Evolutionary conservation across 2,888 invertebrate genomes (phyloP).

Genomic region (Panzeria rudis): DNA sequence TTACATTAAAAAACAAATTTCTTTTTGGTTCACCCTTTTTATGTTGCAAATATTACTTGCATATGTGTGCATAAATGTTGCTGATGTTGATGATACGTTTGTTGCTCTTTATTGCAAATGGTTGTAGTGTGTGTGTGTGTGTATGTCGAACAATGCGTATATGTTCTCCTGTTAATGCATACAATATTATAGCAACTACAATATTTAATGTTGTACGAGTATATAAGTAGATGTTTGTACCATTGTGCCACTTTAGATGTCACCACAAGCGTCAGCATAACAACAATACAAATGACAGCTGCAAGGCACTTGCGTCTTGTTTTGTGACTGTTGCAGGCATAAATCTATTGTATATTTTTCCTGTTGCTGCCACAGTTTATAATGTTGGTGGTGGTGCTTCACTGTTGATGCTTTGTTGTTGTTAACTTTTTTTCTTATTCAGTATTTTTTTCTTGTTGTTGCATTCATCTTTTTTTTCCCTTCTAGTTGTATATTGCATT

Average conservation of each 20-base stretch:
- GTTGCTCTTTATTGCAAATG: slow-evolving; percentile 54
- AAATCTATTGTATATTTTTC: slow-evolving; percentile 64
- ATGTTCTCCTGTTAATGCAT: slow-evolving; percentile 20
- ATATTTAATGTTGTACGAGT: neutral
- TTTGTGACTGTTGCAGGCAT: slow-evolving; percentile 70
- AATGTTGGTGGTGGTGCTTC: slow-evolving; percentile 54
- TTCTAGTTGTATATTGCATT: slow-evolving; percentile 13
- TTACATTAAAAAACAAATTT: neutral
- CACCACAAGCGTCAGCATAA: slow-evolving; percentile 72
- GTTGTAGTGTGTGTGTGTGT: slow-evolving; percentile 13
- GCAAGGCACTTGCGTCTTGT: slow-evolving; percentile 70
- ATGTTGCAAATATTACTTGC: neutral
- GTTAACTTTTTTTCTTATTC: neutral
- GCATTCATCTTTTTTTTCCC: neutral
- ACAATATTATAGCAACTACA: slow-evolving; percentile 29
- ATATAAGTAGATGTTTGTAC: slow-evolving; percentile 20
- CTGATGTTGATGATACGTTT: slow-evolving; percentile 71
- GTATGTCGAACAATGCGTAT: neutral
- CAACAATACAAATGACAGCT: slow-evolving; percentile 73
- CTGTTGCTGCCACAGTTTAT: slow-evolving; percentile 69
- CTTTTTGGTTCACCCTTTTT: neutral
- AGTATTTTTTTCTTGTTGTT: slow-evolving; percentile 3
- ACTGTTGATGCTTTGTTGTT: slow-evolving; percentile 32
- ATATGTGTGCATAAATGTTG: slow-evolving; percentile 44
- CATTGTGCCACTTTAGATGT: slow-evolving; percentile 68